Base-by-base conservation (phyloP, 1,140 invertebrate species). In the Drosophila bifasciata region DNA sequence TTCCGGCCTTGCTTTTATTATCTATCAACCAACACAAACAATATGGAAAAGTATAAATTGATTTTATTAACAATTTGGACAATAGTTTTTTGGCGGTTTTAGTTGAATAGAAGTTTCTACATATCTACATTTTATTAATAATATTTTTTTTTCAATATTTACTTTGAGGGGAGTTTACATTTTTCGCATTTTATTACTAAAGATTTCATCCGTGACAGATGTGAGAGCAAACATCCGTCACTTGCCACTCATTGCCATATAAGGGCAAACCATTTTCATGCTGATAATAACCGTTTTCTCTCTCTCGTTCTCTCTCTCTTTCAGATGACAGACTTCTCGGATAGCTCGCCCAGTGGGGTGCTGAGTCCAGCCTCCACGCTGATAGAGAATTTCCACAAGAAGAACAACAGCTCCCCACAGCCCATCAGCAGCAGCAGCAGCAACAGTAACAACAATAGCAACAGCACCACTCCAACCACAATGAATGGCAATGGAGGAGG, bases 301-400 rank as follows among this genome's bases (percentile, higher is more conserved):
- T 53, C 11, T 5, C 2, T 15, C 13, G 36, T 7, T 36, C 2
- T 41, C 3, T 40, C 77, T 45, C 3, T 7, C 5, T 8, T n/a
- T 5, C 71, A 91, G 91, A 91, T 91, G 91, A 90, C 91, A 81
- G 91, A 91, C 81, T 91, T 91, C 61, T 88, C 90, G 78, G 89
- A 91, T 76, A 89, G 86, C 70, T 80, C 89, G 66, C 88, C 77
- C 56, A 90, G 66, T 64, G 77, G 79, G 48, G 84, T 86, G 57
- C 49, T 89, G 67, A 91, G 88, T 78, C 89, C 90, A 49, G 88
- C 91, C 13, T 60, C 78, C 11, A 75, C 90, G 52, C 61, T 91
- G 39, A 90, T 91, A 61, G 91, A 91, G 81, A 91, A 89, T 79
- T 91, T 91, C 62, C 90, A 91, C 59, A 91, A 91, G 67, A 91